These are phyloP conservation scores for Molossus alvarezi DNA, from an alignment of 2,797 vertebrate genomes.

Conservation along the genomic window DNA sequence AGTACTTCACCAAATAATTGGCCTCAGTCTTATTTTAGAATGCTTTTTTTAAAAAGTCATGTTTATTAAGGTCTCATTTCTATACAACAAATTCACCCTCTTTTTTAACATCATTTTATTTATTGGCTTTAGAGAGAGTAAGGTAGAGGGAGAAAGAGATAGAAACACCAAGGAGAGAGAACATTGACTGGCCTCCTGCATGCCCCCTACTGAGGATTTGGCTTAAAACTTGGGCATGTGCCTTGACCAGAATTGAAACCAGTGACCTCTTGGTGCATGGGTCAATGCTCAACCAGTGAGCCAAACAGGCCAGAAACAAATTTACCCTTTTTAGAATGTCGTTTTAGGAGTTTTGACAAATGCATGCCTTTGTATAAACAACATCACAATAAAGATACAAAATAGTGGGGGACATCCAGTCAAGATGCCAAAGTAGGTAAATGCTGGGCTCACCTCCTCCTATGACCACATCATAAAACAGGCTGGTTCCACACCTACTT, in stretches of 20 bases:
- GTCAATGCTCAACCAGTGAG: too few species aligned
- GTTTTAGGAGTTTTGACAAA: not conserved
- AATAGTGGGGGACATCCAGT: not conserved
- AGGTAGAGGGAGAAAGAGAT: too few species aligned
- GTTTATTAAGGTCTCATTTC: not conserved
- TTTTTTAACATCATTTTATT: too few species aligned
- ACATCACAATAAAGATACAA: not conserved
- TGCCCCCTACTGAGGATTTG: too few species aligned
- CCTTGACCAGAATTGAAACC: too few species aligned
- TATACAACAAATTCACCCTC: not conserved
- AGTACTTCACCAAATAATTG: not conserved
- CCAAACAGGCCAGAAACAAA: too few species aligned
- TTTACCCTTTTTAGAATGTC: not conserved
- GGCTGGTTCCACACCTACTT: not conserved
- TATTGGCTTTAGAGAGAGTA: too few species aligned
- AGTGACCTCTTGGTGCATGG: too few species aligned
- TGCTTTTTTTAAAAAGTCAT: not conserved
- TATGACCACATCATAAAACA: not conserved
- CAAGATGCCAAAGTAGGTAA: not conserved
- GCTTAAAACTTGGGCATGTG: too few species aligned
- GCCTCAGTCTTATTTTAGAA: not conserved
- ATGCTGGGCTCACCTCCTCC: not conserved
- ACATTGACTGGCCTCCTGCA: too few species aligned
- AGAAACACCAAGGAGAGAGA: too few species aligned
- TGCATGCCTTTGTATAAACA: rapidly evolving